Evolutionary conservation across 1,140 invertebrate genomes (phyloP).

Genomic region (Neuroterus valhalla): DNA sequence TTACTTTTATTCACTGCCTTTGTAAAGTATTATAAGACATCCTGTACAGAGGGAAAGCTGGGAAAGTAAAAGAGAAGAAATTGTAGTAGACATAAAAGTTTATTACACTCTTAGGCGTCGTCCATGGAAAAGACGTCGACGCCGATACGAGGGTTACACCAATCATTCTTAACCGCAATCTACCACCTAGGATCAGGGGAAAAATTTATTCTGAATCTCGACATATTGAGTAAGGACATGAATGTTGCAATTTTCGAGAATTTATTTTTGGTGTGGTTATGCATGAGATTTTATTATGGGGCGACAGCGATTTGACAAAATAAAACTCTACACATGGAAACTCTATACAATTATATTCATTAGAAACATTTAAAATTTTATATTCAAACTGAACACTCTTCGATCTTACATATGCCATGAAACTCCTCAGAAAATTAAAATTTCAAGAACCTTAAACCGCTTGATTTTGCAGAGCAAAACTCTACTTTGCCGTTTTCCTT

Average conservation of each 20-base stretch:
- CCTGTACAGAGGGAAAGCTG: not conserved
- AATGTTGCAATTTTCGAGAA: not conserved
- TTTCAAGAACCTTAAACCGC: no score
- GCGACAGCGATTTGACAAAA: no score
- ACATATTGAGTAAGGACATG: not conserved
- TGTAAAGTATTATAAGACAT: slow-evolving; percentile 20
- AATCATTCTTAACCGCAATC: slow-evolving; percentile 17
- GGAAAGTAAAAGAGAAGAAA: slow-evolving; percentile 27
- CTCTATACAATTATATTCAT: no score
- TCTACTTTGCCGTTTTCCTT: no score
- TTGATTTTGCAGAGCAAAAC: no score
- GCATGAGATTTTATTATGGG: no score
- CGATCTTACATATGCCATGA: no score
- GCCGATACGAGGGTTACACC: slow-evolving; percentile 16
- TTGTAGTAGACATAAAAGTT: slow-evolving; percentile 26
- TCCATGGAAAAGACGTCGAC: slow-evolving; percentile 12
- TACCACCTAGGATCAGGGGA: not conserved
- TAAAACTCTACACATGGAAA: no score
- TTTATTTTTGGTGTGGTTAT: not conserved
- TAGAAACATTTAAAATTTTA: no score
- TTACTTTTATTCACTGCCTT: slow-evolving; percentile 24
- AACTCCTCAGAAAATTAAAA: no score
- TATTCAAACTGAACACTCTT: no score
- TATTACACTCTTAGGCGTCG: slow-evolving; percentile 25
- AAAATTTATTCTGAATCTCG: slow-evolving; percentile 11